Percentiles rank a stretch among this genome's conserved stretches.
Conservation (phyloP, 2,888 invertebrate genomes). For the Drosophila quinaria region DNA sequence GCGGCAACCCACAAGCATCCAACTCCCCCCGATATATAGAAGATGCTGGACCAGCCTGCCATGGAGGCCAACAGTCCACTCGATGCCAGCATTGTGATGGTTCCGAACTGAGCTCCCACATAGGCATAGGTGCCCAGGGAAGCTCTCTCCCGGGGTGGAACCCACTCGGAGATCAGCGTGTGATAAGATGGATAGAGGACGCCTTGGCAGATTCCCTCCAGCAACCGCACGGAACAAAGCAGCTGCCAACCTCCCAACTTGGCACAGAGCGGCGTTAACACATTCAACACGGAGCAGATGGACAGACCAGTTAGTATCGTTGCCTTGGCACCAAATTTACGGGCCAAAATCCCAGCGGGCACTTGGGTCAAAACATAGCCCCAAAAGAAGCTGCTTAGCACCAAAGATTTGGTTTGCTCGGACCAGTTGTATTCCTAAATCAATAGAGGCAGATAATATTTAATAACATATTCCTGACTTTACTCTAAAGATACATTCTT, state of each 20-base stretch:
- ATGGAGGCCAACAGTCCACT: conserved; percentile 89
- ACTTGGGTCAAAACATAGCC: conserved; percentile 89
- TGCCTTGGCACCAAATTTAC: conserved; percentile 89
- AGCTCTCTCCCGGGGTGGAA: conserved; percentile 88
- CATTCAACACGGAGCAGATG: conserved; percentile 89
- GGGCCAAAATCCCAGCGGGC: conserved; percentile 90
- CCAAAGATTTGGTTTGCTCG: conserved; percentile 86
- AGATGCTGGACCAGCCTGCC: conserved; percentile 89
- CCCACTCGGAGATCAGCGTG: conserved; percentile 91
- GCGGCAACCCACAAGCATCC: conserved; percentile 87
- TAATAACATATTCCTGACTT: background rate
- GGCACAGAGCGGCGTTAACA: conserved; percentile 90
- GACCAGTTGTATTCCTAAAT: conserved; percentile 88
- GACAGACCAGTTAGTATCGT: conserved; percentile 87
- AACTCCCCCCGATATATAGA: conserved; percentile 88
- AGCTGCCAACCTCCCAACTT: conserved; percentile 88
- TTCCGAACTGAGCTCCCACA: conserved; percentile 89
- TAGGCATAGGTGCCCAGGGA: conserved; percentile 87
- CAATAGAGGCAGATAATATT: conserved; percentile 7
- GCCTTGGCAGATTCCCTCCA: conserved; percentile 91
- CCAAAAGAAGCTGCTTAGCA: conserved; percentile 90
- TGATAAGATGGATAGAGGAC: conserved; percentile 91
- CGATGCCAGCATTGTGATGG: conserved; percentile 89
- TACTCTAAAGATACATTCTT: conserved; percentile 4
- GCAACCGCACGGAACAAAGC: conserved; percentile 88